Evolutionary conservation across 2,113 vertebrate genomes (phyloP).

Genomic region (Zootoca vivipara): DNA sequence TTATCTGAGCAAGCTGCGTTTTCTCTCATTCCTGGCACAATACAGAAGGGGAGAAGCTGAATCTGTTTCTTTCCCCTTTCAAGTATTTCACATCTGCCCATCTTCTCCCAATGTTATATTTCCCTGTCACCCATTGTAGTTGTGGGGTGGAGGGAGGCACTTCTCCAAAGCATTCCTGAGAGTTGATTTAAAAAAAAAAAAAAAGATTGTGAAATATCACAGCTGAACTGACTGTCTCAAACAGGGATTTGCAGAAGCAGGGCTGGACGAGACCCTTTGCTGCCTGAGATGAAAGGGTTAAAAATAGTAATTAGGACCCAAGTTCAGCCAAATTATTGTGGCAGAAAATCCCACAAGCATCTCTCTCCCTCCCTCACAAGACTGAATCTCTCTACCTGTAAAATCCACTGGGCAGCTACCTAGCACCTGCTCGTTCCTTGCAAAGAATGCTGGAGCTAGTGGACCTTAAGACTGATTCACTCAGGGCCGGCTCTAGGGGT

Average conservation of each 20-base stretch:
- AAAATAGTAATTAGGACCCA: background rate
- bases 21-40: background rate
- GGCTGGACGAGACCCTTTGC: background rate
- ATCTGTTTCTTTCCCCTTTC: background rate
- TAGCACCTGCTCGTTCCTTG: background rate
- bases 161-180: conserved; percentile 53
- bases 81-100: background rate
- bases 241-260: background rate
- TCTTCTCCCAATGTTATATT: background rate
- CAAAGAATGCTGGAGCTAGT: background rate
- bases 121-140: conserved; percentile 34
- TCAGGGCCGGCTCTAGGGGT: too few species aligned
- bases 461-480: background rate
- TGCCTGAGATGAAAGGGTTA: background rate
- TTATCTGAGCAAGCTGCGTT: background rate
- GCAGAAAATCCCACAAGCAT: background rate
- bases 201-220: conserved; percentile 42
- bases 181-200: too few species aligned
- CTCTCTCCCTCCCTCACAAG: background rate
- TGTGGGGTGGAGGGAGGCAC: background rate
- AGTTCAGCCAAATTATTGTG: background rate
- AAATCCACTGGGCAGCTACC: background rate
- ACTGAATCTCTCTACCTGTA: background rate
- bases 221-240: conserved; percentile 61
- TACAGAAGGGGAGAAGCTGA: background rate